Evolutionary conservation across 2,113 vertebrate genomes (phyloP).

Genomic region (Thomomys bottae): DNA sequence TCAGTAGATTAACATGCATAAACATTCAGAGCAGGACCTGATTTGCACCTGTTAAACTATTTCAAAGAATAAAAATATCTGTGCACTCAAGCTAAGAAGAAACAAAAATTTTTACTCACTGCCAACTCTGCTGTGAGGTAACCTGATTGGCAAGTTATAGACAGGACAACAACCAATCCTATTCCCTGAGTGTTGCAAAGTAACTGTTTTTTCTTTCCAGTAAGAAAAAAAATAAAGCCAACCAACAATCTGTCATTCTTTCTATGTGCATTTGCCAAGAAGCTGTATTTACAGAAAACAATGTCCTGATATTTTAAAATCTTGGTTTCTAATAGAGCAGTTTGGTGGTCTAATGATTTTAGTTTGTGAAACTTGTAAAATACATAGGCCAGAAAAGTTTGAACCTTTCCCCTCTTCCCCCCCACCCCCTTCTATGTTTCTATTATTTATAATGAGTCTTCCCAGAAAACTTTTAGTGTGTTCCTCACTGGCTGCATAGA

Average conservation of each 20-base stretch:
- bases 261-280: slow-evolving; percentile 67
- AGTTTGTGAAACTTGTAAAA: slow-evolving; percentile 22
- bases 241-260: slow-evolving; percentile 22
- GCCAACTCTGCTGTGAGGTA: slow-evolving; percentile 46
- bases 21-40: background rate
- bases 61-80: slow-evolving; percentile 24
- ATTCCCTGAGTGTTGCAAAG: slow-evolving; percentile 54
- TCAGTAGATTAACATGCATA: background rate
- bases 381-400: background rate
- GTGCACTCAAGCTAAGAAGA: background rate
- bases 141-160: background rate
- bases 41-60: slow-evolving; percentile 70
- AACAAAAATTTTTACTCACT: background rate
- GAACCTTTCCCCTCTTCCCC: slow-evolving; percentile 26
- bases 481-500: slow-evolving; percentile 29
- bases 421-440: slow-evolving; percentile 48
- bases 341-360: slow-evolving; percentile 67
- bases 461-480: background rate
- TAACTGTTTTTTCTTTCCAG: slow-evolving; percentile 34
- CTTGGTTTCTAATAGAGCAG: slow-evolving; percentile 56
- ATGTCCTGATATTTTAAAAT: background rate
- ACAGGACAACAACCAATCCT: background rate
- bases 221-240: background rate
- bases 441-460: slow-evolving; percentile 74
- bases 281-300: slow-evolving; percentile 73